phyloP scores from a whole-genome alignment of 2,113 vertebrate genomes.

The Pelmatolapia mariae region DNA sequence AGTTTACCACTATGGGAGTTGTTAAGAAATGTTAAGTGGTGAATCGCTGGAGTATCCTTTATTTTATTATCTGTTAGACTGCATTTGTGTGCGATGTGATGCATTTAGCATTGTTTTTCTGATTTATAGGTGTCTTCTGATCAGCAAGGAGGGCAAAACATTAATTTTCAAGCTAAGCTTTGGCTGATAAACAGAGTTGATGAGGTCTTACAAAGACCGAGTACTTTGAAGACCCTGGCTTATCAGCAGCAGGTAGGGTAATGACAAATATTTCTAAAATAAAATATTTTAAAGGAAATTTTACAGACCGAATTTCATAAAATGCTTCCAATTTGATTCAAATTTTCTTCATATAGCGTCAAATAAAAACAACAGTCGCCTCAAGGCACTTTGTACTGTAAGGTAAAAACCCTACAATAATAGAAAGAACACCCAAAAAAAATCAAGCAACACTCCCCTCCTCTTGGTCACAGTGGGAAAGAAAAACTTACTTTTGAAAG shows the following conservation, averaged over 20 bases:
- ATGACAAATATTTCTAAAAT: not conserved
- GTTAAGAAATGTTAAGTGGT: not conserved
- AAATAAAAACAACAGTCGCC: not conserved
- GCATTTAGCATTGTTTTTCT: not conserved
- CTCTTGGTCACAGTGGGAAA: rapidly evolving
- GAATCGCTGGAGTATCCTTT: not conserved
- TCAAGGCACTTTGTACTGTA: not conserved
- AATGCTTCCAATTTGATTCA: not conserved
- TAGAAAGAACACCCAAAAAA: not conserved
- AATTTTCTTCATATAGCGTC: not conserved
- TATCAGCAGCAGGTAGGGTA: not conserved
- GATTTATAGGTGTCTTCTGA: not conserved
- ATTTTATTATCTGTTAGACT: not conserved
- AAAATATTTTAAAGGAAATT: not conserved
- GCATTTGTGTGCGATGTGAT: not conserved
- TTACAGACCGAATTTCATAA: not conserved
- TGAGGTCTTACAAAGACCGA: not conserved
- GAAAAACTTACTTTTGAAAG: not conserved
- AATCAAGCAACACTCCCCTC: not conserved
- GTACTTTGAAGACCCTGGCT: not conserved
- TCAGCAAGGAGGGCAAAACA: not conserved
- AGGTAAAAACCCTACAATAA: not conserved
- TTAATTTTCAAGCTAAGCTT: not conserved
- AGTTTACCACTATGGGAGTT: not conserved
- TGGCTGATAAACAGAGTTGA: not conserved